Conservation (phyloP, 2,888 invertebrate genomes). For the Myathropa florea region DNA sequence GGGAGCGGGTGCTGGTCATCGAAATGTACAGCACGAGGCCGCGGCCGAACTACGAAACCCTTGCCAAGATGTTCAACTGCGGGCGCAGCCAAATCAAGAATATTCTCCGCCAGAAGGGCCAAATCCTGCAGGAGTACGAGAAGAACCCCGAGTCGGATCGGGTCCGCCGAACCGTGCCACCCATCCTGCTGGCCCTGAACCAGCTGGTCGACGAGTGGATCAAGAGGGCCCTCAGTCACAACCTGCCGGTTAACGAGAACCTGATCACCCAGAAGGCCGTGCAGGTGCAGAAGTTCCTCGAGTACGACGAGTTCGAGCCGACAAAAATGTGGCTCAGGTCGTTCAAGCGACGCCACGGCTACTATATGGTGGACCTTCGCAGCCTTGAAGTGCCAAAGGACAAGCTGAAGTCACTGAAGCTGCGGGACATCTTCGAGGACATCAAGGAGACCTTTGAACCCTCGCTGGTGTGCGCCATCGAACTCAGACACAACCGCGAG, state of each 20-base stretch:
- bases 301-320: constrained; percentile 63
- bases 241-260: constrained; percentile 8
- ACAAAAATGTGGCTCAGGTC: constrained; percentile 59
- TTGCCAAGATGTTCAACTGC: constrained; percentile 65
- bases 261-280: constrained; percentile 38
- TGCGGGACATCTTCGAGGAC: constrained; percentile 52
- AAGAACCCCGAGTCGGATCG: constrained; percentile 55
- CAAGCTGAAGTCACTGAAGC: constrained; percentile 48
- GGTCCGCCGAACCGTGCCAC: constrained; percentile 50
- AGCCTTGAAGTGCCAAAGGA: constrained; percentile 25
- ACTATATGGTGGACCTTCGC: constrained; percentile 47
- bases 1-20: constrained; percentile 58
- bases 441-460: constrained; percentile 41
- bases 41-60: constrained; percentile 57
- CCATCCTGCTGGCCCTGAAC: constrained; percentile 50
- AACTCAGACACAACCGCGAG: constrained; percentile 26
- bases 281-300: constrained; percentile 51
- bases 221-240: constrained; percentile 37
- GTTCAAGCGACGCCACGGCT: constrained; percentile 56
- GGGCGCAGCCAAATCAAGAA: constrained; percentile 67
- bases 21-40: constrained; percentile 59
- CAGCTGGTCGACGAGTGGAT: constrained; percentile 59
- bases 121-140: constrained; percentile 59
- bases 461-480: constrained; percentile 16
- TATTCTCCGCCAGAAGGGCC: constrained; percentile 58